A percentile compares a stretch with the other conserved stretches of the same genome.
These are phyloP conservation scores for Chrysina gloriosa DNA, from an alignment of 2,888 invertebrate species.

Conservation along the genomic window DNA sequence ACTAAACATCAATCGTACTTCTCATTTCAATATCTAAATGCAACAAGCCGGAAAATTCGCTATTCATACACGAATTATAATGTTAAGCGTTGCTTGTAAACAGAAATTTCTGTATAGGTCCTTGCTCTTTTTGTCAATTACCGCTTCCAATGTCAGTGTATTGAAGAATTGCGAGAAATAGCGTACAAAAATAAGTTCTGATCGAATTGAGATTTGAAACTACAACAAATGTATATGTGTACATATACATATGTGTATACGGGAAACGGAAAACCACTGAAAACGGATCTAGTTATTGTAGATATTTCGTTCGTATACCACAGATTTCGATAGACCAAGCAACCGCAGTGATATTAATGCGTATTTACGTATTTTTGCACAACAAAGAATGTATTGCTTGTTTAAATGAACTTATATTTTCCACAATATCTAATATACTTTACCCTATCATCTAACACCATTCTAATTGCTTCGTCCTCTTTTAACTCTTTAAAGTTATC, in stretches of 20 bases:
- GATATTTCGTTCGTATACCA: slow-evolving; percentile 20
- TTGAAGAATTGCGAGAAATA: background rate
- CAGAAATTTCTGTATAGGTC: slow-evolving; percentile 17
- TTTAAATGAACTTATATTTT: too few species aligned
- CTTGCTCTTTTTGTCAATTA: slow-evolving; percentile 36
- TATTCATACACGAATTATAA: slow-evolving; percentile 27
- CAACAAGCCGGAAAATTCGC: slow-evolving; percentile 30
- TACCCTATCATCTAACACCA: too few species aligned
- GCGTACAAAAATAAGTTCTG: slow-evolving; percentile 7
- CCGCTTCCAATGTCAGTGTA: slow-evolving; percentile 5
- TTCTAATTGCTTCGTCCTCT: background rate
- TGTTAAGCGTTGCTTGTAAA: slow-evolving; percentile 31
- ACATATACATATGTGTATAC: slow-evolving; percentile 49
- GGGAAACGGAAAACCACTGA: slow-evolving; percentile 61
- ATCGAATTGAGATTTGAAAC: background rate
- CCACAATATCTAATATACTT: too few species aligned
- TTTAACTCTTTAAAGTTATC: background rate
- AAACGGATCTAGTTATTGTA: slow-evolving; percentile 51
- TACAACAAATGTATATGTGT: background rate
- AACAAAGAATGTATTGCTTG: too few species aligned
- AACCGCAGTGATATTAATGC: slow-evolving; percentile 19
- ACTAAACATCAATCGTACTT: slow-evolving; percentile 14
- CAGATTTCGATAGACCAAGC: background rate
- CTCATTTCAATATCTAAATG: slow-evolving; percentile 30
- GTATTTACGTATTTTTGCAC: background rate